phyloP scores from a whole-genome alignment of 1,140 invertebrate genomes.

The Drosophila sulfurigaster region DNA sequence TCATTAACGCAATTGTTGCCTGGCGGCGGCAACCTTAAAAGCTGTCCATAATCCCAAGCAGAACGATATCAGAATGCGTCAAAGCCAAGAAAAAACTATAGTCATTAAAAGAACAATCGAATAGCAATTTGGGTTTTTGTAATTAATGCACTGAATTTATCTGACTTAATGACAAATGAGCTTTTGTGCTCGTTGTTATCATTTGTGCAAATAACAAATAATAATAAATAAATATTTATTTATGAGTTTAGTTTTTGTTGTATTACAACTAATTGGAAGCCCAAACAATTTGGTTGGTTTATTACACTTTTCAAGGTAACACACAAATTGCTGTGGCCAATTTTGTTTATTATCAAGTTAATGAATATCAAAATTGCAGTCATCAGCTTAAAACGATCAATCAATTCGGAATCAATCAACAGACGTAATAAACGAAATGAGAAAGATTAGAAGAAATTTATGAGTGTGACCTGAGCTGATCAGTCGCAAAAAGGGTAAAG shows the following conservation, averaged over 20 bases:
- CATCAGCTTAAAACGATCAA: slow-evolving; percentile 62
- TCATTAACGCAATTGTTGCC: slow-evolving; percentile 11
- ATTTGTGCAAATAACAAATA: slow-evolving; percentile 12
- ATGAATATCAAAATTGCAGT: slow-evolving; percentile 27
- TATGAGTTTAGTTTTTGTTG: slow-evolving; percentile 4
- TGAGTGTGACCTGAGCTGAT: slow-evolving; percentile 5
- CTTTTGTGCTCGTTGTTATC: slow-evolving; percentile 22
- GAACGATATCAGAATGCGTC: slow-evolving; percentile 3
- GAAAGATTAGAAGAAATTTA: slow-evolving; percentile 20
- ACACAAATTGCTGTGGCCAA: neutral
- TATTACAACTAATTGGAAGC: slow-evolving; percentile 7
- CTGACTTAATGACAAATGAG: slow-evolving; percentile 55
- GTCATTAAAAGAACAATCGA: slow-evolving; percentile 45
- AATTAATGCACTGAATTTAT: slow-evolving; percentile 41
- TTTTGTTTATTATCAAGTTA: slow-evolving; percentile 16
- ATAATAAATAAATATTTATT: slow-evolving; percentile 19
- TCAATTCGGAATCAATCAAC: slow-evolving; percentile 45
- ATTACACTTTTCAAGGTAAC: slow-evolving; percentile 1
- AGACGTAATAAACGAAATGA: slow-evolving; percentile 14
- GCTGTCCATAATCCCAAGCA: neutral
- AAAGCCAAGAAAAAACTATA: slow-evolving; percentile 8
- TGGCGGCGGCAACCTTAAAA: slow-evolving; percentile 22
- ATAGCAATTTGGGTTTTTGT: slow-evolving; percentile 63
- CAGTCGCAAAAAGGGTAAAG: slow-evolving; percentile 3
- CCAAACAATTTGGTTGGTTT: neutral